Evolutionary conservation across 2,797 vertebrate genomes (phyloP).

Genomic region (Anguilla megastoma): DNA sequence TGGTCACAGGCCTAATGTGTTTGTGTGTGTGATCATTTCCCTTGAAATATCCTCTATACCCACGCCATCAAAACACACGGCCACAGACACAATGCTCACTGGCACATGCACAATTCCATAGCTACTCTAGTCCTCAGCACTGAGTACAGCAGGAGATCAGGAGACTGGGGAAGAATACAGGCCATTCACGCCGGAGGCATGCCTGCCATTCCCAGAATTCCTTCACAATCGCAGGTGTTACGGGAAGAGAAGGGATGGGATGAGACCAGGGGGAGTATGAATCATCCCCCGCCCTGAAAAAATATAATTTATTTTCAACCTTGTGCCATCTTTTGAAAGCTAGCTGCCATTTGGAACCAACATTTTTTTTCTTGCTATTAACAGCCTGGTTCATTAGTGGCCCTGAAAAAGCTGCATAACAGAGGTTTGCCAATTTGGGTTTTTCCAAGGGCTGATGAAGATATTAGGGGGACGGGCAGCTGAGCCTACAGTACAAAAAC

Average conservation of each 20-base stretch:
- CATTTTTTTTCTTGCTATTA: not conserved
- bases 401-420: not conserved
- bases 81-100: slow-evolving; percentile 10
- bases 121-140: not conserved
- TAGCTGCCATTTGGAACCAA: no score
- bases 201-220: slow-evolving; percentile 74
- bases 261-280: slow-evolving; percentile 19
- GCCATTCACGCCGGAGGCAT: slow-evolving; percentile 71
- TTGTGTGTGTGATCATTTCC: not conserved
- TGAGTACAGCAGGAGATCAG: slow-evolving; percentile 30
- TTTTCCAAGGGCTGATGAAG: no score
- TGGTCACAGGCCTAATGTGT: not conserved
- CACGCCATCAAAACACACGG: slow-evolving; percentile 1
- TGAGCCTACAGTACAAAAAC: no score
- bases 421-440: no score
- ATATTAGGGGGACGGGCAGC: no score
- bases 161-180: slow-evolving; percentile 64
- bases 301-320: not conserved
- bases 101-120: slow-evolving; percentile 20
- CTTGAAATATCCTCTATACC: slow-evolving; percentile 31
- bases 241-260: slow-evolving; percentile 29
- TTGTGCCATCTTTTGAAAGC: not conserved
- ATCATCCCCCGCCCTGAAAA: not conserved
- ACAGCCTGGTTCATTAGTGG: not conserved
- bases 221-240: slow-evolving; percentile 75